These are phyloP conservation scores for Sesia apiformis DNA, from an alignment of 2,888 invertebrate genomes.

Conservation along the genomic window DNA sequence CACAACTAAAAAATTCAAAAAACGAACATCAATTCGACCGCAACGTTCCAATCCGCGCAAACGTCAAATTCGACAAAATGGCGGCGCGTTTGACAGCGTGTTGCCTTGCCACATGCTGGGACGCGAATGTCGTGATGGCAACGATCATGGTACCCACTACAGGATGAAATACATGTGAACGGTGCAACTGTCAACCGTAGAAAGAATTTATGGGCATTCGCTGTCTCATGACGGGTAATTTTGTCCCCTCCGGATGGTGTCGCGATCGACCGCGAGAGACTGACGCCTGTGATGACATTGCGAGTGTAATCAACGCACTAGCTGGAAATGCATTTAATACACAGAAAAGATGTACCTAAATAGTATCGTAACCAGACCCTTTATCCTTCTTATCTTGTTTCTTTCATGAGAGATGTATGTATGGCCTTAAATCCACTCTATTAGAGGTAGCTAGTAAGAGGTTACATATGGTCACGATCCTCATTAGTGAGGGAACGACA, in stretches of 20 bases:
- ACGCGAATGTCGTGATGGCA: conserved; percentile 39
- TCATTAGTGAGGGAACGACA: no score
- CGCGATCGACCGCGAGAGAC: conserved; percentile 24
- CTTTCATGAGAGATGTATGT: no score
- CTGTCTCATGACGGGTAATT: conserved; percentile 19
- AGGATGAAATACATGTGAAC: conserved; percentile 51
- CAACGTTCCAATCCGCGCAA: conserved; percentile 8
- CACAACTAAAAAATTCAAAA: conserved; percentile 4
- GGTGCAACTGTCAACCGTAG: conserved; percentile 56
- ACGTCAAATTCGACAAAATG: conserved; percentile 33
- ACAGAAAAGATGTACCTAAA: no score
- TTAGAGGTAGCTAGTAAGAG: no score
- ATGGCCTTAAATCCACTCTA: no score
- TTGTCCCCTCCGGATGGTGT: conserved; percentile 51
- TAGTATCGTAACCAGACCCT: no score
- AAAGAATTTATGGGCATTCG: conserved; percentile 67
- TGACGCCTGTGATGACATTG: conserved; percentile 4
- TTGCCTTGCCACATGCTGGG: conserved; percentile 47
- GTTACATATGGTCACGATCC: no score
- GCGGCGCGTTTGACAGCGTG: conserved; percentile 41
- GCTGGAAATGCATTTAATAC: no score
- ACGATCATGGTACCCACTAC: conserved; percentile 33
- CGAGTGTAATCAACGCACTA: no score
- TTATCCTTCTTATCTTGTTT: no score
- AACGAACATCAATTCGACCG: conserved; percentile 1